These are phyloP conservation scores for Crotalus horridus DNA, from an alignment of 2,113 vertebrate genomes.

Conservation along the genomic window DNA sequence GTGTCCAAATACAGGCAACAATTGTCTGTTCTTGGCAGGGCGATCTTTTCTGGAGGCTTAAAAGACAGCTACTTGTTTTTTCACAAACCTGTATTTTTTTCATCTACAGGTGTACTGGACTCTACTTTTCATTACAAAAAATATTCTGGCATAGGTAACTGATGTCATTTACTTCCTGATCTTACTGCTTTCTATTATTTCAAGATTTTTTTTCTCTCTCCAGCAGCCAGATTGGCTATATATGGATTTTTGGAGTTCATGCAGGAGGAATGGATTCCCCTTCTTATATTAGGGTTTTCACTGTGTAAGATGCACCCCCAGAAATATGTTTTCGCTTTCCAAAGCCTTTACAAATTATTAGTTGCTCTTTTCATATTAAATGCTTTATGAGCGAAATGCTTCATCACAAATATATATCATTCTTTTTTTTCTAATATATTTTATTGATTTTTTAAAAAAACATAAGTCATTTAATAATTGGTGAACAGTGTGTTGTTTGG, in stretches of 20 bases:
- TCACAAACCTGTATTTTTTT: not conserved
- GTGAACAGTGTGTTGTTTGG: too few species aligned
- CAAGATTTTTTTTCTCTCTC: not conserved
- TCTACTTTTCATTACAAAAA: not conserved
- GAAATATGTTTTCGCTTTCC: not conserved
- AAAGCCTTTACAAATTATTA: not conserved
- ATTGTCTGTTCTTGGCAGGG: not conserved
- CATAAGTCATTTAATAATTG: too few species aligned
- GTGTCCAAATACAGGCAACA: too few species aligned
- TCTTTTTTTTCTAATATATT: too few species aligned
- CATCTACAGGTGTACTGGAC: too few species aligned
- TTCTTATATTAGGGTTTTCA: not conserved
- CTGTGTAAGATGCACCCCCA: not conserved
- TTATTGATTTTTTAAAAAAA: too few species aligned
- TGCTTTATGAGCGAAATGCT: not conserved
- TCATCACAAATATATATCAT: not conserved
- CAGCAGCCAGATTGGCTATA: not conserved
- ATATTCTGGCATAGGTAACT: not conserved
- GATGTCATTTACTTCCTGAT: not conserved
- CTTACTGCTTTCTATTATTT: not conserved
- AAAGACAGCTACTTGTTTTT: not conserved
- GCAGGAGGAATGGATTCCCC: not conserved
- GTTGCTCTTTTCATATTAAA: not conserved
- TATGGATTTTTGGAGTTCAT: not conserved
- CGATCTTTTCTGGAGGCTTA: not conserved